A percentile compares a stretch with the other conserved stretches of the same genome.
phyloP scores from a whole-genome alignment of 2,888 invertebrate species.

The Diabrotica balteata region DNA sequence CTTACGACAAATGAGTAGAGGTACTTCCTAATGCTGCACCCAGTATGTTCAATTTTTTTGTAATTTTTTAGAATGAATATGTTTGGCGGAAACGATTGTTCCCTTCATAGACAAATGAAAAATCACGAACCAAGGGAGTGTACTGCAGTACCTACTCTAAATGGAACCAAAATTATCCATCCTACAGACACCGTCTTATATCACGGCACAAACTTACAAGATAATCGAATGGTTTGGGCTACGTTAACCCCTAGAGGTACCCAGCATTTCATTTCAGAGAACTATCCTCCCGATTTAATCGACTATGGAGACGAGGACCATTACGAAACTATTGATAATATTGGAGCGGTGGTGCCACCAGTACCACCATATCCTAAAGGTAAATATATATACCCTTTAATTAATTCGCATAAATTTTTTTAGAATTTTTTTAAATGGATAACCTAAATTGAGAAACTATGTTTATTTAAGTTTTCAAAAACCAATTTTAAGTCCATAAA shows the following conservation, averaged over 20 bases:
- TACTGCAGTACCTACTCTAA: conserved; percentile 59
- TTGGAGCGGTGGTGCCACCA: conserved; percentile 24
- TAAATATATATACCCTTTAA: background rate
- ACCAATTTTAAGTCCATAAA: no score
- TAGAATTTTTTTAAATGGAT: no score
- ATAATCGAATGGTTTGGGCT: conserved; percentile 71
- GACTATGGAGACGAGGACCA: conserved; percentile 68
- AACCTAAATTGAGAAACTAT: no score
- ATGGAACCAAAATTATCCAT: conserved; percentile 55
- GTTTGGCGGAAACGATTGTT: conserved; percentile 66
- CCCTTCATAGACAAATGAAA: conserved; percentile 58
- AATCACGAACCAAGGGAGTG: conserved; percentile 58
- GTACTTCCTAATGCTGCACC: no score
- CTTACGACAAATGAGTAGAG: no score
- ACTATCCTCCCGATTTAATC: conserved; percentile 66
- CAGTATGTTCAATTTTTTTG: no score
- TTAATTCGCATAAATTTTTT: no score
- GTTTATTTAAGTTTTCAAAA: no score
- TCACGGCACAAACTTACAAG: conserved; percentile 49
- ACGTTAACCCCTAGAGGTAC: conserved; percentile 84
- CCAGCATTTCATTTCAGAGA: conserved; percentile 76
- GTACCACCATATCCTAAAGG: conserved; percentile 34
- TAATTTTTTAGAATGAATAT: conserved; percentile 60
- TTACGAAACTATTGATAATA: conserved; percentile 72
- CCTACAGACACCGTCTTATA: conserved; percentile 56